Conservation (phyloP, 92 coral and sea anemone genomes). For the Diadumene lineata region DNA sequence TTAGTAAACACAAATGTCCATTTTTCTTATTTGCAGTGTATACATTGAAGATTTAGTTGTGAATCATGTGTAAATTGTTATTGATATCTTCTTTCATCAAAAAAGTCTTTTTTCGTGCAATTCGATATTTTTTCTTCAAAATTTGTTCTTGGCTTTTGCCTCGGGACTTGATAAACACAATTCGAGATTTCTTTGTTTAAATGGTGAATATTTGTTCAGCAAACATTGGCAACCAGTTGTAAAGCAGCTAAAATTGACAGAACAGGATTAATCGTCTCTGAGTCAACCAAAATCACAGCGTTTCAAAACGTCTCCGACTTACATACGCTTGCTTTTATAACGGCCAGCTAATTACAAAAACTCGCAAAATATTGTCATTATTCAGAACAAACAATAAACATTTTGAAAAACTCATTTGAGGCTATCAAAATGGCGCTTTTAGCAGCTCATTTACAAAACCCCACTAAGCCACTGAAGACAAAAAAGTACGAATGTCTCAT, state of each 20-base stretch:
- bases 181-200: neutral
- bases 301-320: neutral
- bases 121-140: neutral
- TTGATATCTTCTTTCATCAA: too few species aligned
- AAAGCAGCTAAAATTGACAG: neutral
- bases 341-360: neutral
- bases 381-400: neutral
- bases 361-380: neutral
- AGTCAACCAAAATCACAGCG: neutral
- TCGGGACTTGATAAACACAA: neutral
- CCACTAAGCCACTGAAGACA: neutral
- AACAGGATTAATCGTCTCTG: neutral
- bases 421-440: neutral
- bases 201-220: constrained; percentile 9
- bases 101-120: too few species aligned
- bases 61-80: too few species aligned
- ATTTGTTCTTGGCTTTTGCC: neutral
- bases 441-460: neutral
- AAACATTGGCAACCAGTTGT: constrained; percentile 12
- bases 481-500: neutral
- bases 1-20: too few species aligned
- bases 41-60: too few species aligned
- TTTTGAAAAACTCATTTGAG: neutral
- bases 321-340: neutral
- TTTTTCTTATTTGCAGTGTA: too few species aligned